phyloP scores from a whole-genome alignment of 2,113 vertebrate genomes.

The Bos indicus region DNA sequence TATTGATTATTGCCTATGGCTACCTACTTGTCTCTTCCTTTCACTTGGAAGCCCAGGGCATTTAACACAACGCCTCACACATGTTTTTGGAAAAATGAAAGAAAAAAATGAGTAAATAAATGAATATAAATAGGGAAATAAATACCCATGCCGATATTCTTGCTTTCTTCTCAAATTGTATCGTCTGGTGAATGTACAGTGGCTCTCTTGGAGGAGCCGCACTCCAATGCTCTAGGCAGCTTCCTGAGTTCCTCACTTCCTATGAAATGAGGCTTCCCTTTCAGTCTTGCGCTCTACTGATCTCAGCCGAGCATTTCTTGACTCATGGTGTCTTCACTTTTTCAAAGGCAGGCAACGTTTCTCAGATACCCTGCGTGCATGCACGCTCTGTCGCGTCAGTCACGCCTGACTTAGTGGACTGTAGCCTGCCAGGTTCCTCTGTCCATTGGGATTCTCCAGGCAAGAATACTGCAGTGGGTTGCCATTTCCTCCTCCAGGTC shows the following conservation, averaged over 20 bases:
- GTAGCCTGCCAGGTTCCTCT: not conserved
- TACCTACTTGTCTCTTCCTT: not conserved
- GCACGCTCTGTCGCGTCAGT: not conserved
- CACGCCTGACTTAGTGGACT: not conserved
- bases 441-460: not conserved
- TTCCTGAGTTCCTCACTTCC: not conserved
- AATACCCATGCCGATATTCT: not conserved
- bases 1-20: not conserved
- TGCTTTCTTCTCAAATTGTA: not conserved
- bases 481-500: not conserved
- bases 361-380: not conserved
- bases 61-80: not conserved
- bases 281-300: not conserved
- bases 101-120: not conserved
- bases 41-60: not conserved
- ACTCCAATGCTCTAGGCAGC: rapidly evolving
- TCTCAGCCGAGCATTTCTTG: not conserved
- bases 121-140: not conserved
- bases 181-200: too few relatives aligned
- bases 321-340: not conserved
- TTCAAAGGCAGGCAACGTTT: not conserved
- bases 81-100: not conserved
- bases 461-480: not conserved
- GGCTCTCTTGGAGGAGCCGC: not conserved
- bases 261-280: not conserved